Base-by-base conservation (phyloP, 2,888 invertebrate species). In the Drosophila rubida region DNA sequence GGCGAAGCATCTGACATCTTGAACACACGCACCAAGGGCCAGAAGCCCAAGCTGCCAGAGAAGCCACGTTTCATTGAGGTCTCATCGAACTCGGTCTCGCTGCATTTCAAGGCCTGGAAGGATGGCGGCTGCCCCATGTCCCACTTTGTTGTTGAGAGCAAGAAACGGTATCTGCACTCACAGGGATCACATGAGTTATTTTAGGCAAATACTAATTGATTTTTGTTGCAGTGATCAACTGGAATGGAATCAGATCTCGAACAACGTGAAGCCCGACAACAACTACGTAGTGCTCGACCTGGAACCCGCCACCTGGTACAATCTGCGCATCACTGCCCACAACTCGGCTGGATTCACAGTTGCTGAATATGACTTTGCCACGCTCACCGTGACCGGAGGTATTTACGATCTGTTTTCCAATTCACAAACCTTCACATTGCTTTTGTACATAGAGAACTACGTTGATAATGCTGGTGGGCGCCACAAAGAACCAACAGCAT, bases 311-410 rank as follows among this genome's bases (percentile, higher is more conserved):
- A 97, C 96, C 11, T 97, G 98, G 97, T 98, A 98, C 90, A 95
- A 96, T 87, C 93, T 98, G 73, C 94, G 97, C 69, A 97, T 98
- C 39, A 97, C 97, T 2, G 97, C 97, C 4, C 97, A 98, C 92
- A 98, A 98, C 92, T 98, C 98, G 87, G 98, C 98, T 67, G 99
- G 98, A 51, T 97, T 97, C 88, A 97, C 97, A 39, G 97, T 98
- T 51, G 98, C 97, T 63, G 97, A 97, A 93, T 97, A 98, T 90
- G 97, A 97, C 93, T 98, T 98, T 92, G 97, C 98, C 14, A 99
- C 99, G 2, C 94, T 98, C 30, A 98, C 98, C 27, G 95, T 96
- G 77, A 96, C 97, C 78, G 98, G 98, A 94, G 97, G 98, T 98
- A 94, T 93, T 94, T 92, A 85, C 78, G 63, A 80, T 85, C 87